Evolutionary conservation across 2,113 vertebrate species (phyloP), one percentile per base, ranked within the genome.

Genomic region (Sinosuthora webbiana): DNA sequence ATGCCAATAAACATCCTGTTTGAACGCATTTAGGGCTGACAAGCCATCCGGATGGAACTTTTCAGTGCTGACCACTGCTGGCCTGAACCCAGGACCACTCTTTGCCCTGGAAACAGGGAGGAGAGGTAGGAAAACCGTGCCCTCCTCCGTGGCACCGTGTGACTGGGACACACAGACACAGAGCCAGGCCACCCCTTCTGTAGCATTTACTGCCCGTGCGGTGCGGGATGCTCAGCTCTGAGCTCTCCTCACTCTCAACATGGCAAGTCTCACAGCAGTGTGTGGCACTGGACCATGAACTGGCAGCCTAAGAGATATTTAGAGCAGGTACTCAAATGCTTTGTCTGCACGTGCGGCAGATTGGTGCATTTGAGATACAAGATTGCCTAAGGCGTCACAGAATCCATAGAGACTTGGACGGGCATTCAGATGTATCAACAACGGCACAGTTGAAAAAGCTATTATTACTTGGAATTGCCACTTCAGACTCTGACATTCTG

Each of bases 401-500:
- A 68, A 89, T 60, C 74, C 70, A 23, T 1, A 69, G 65, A 71
- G 60, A 41, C 39, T 71, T 56, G n/a, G 44, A 68, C 56, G 82
- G 44, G 62, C 35, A 2, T 52, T 89, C 74, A 76, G 82, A 57
- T 45, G 3, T 69, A 82, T 82, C 74, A 84, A 68, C 45, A 81
- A 44, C 27, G 35, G 63, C 4, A 28, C 15, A 55, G 44, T 17
- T 45, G 57, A 68, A 90, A 95, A 44, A 89, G 39, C 52, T 91
- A 42, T 78, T 6, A 1, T 82, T 84, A 56, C 62, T 63, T 79
- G 49, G 70, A 94, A 74, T 83, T 91, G 73, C 49, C 44, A 83
- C 65, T 84, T 91, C 73, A 87, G 81, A 16, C 49, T 84, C 68
- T 63, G 92, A 87, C 57, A 76, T 79, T 70, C 69, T 91, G 52